Evolutionary conservation across 2,888 invertebrate genomes (phyloP), one percentile per base, ranked within the genome.

Genomic region (Tigriopus californicus): DNA sequence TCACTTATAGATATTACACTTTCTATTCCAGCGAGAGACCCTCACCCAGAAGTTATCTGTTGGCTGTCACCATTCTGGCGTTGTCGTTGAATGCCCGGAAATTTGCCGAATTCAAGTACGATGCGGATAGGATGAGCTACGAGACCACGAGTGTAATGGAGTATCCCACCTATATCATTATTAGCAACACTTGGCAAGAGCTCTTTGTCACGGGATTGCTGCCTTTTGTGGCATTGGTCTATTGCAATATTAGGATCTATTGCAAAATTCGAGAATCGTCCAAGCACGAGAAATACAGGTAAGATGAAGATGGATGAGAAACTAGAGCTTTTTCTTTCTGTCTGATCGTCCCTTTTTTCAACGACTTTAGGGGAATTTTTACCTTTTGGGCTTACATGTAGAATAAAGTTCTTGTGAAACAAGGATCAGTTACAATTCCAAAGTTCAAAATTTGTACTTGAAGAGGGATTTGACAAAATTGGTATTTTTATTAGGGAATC

Each of bases 101-200:
- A 54, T 54, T 33, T 40, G 33, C 41, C 41, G 54, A 54, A n/a
- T 54, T 54, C 41, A 33, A 54, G 22, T 22, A 18, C 18, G 41
- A 18, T 18, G 18, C 33, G 25, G 40, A 54, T 41, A 15, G 54
- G 15, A 41, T 33, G 18, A 18, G 18, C 18, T 54, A 54, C 41
- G 54, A 54, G 40, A 54, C 54, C 11, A 54, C 54, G 4, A 33
- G 33, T 10, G 18, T 54, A 40, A 54, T 54, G 54, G 54, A 54
- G 41, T 54, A 54, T 54, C 54, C 54, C n/a, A 25, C 54, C 11
- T 54, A 54, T n/a, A 54, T 54, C 41, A 41, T 54, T 11, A 40
- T 54, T 22, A 54, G 54, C 44, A 44, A 44, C 44, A 44, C 44
- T 44, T 44, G 44, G 44, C 44, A 44, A 44, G 44, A 44, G 18